phyloP scores from a whole-genome alignment of 2,888 invertebrate genomes.

The Lepidonotus clava region DNA sequence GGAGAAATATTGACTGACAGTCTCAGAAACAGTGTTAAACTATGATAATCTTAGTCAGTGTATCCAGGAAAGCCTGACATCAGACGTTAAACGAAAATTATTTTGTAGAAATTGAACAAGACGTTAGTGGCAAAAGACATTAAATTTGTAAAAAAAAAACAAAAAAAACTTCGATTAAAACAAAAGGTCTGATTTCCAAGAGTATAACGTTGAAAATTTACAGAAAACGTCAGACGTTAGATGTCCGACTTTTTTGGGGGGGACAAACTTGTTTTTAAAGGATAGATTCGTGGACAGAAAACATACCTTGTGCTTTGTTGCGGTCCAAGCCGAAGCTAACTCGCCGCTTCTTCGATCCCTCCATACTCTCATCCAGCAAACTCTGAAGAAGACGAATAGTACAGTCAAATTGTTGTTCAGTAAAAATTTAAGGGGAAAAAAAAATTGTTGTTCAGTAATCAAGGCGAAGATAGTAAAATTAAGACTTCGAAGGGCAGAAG shows the following conservation, averaged over 20 bases:
- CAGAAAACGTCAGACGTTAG: not conserved
- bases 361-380: not conserved
- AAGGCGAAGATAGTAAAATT: not conserved
- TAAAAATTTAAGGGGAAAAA: not conserved
- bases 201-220: not conserved
- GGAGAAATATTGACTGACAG: too few species aligned
- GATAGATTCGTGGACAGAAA: not conserved
- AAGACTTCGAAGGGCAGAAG: not conserved
- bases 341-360: constrained; percentile 60
- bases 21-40: too few species aligned
- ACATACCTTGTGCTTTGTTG: constrained; percentile 61
- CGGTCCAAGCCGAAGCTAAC: constrained; percentile 72
- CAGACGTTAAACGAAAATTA: too few species aligned
- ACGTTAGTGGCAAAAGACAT: too few species aligned
- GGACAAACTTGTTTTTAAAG: not conserved
- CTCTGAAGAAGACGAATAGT: not conserved
- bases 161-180: too few species aligned
- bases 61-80: too few species aligned
- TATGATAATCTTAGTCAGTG: too few species aligned
- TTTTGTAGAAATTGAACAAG: too few species aligned
- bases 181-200: too few species aligned
- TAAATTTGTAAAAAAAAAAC: not conserved
- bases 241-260: too few species aligned
- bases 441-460: not conserved
- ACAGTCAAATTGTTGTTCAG: not conserved